Base-by-base conservation (phyloP, 2,888 invertebrate species). In the Zele albiditarsus region DNA sequence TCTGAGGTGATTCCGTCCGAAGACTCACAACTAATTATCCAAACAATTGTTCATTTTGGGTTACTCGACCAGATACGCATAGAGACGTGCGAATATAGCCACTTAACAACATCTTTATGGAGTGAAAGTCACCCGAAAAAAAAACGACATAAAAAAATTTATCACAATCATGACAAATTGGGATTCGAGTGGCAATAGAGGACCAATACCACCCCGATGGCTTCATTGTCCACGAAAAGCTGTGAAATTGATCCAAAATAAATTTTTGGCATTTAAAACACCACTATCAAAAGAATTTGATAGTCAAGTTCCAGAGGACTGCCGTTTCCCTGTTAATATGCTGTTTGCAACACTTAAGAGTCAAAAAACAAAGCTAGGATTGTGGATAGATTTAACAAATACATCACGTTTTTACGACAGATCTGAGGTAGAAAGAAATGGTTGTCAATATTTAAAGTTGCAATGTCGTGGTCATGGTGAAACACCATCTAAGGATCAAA, bases 311-410 rank as follows among this genome's bases (percentile, higher is more conserved):
- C 95, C 97, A 2, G 93, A 94, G 79, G 93, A 93, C 84, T 94
- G 93, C 88, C 92, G 95, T 49, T 99, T 99, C 89, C 93, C 93
- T 46, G 94, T 98, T 0, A 93, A 94, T 69, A 97, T 98, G 96
- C 90, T 99, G 49, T 95, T 98, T 83, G 91, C 92, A 62, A 93
- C 94, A 68, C 92, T 96, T 86, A 95, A 95, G 89, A 92, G 92
- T 77, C 92, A 94, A 82, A 95, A 95, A 91, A 94, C 94, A 23
- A 96, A 95, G 86, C 90, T 99, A 75, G 99, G 99, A 0, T 89
- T 99, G 28, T 97, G 99, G 97, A 94, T 99, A 78, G 99, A 99
- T 90, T 91, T 99, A 79, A 99, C 99, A 0, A 98, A 98, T 86
- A 99, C 99, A 0, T 93, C 91, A 78, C 92, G 99, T 75, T 99